These are phyloP conservation scores for Drosophila busckii DNA, from an alignment of 1,140 invertebrate genomes.

Conservation along the genomic window DNA sequence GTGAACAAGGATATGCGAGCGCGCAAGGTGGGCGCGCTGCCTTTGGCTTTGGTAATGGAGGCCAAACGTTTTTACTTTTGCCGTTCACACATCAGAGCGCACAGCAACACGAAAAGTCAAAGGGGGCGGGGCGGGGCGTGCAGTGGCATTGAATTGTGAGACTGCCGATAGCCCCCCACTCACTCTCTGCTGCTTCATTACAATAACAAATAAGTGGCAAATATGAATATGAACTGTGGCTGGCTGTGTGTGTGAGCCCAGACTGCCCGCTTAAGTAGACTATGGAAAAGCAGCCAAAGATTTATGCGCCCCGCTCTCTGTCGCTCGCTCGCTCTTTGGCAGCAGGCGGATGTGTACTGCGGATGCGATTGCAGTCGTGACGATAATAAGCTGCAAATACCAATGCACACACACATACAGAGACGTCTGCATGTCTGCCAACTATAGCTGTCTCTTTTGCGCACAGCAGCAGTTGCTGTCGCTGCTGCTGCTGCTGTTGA, in stretches of 20 bases:
- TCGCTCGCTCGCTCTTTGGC: slow-evolving; percentile 5
- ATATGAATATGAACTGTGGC: slow-evolving; percentile 32
- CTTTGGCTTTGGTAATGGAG: too few species aligned
- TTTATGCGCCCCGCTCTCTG: slow-evolving; percentile 41
- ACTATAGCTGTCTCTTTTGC: neutral
- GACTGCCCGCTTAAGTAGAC: slow-evolving; percentile 40
- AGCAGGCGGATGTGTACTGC: slow-evolving; percentile 31
- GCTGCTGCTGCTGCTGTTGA: slow-evolving; percentile 15
- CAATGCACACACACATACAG: neutral
- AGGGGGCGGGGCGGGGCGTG: neutral
- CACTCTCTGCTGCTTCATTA: slow-evolving; percentile 34
- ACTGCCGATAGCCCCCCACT: slow-evolving; percentile 10
- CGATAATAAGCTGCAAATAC: slow-evolving; percentile 55
- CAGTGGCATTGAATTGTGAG: slow-evolving; percentile 51
- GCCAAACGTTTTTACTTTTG: slow-evolving; percentile 18
- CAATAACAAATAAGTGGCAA: slow-evolving; percentile 71
- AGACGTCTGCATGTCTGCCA: neutral
- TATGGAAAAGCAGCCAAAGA: slow-evolving; percentile 65
- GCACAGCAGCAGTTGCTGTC: too few species aligned
- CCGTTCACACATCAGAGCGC: slow-evolving; percentile 9
- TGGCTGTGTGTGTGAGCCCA: neutral
- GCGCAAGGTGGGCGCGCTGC: too few species aligned
- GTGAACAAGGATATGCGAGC: neutral
- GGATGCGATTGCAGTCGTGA: slow-evolving; percentile 48
- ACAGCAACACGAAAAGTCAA: slow-evolving; percentile 5